Base-by-base conservation (phyloP, 1,140 invertebrate species). In the Papilio polytes region DNA sequence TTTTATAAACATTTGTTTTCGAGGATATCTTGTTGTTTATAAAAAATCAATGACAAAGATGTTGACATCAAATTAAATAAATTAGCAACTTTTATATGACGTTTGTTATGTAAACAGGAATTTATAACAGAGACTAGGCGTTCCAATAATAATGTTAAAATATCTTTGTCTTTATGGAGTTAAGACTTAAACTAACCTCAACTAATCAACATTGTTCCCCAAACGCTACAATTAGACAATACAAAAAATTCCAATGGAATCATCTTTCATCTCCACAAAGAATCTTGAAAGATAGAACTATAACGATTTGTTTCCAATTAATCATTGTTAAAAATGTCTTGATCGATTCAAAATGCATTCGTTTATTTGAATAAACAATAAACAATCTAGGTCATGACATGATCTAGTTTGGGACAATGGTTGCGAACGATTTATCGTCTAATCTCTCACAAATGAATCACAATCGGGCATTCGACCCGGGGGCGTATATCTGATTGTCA, bases 401-500 rank as follows among this genome's bases (percentile, higher is more conserved):
- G 46, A 51, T 46, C 73, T 48, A 74, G 73, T 74, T 74, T n/a
- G 46, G 20, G 41, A 15, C 20, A 51, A 48, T 48, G 1, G 4
- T 22, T 48, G 7, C 13, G 13, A 15, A 76, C 13, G 66, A 84
- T 73, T 81, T 63, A 78, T 78, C 53, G 53, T 22, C 41, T 78
- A 78, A 78, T 78, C n/a, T 56, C n/a, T 46, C 70, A 7, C 9
- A 12, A 80, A 80, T 80, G 22, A 53, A 83, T 84, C 76, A 81
- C 82, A 80, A 82, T 80, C 80, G 18, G 44, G 22, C n/a, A 81
- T 80, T 82, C 31, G 36, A 73, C 46, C 13, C 56, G 82, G 56
- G 56, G 77, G 77, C 77, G 77, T 66, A 78, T 84, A 73, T 82
- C 59, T 76, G 82, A 85, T 85, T 86, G 87, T 87, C 85, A 84